Conservation (phyloP, 2,797 vertebrate genomes). For the Apogon talboti region DNA sequence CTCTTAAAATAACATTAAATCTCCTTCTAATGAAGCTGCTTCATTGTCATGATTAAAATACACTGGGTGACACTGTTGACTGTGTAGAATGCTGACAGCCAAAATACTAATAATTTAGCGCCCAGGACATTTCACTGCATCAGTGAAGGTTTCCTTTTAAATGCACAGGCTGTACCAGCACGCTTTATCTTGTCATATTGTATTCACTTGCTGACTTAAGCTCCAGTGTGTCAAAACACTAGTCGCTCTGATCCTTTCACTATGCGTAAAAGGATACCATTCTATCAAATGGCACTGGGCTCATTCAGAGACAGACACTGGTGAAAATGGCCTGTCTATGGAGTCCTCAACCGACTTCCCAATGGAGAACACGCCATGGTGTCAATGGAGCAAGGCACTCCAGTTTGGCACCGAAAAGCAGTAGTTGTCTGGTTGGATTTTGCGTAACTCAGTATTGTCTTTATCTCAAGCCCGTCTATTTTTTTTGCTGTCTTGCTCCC, state of each 20-base stretch:
- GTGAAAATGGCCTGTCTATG: constrained; percentile 32
- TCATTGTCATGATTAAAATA: neutral
- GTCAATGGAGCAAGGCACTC: constrained; percentile 13
- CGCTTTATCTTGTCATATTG: constrained; percentile 36
- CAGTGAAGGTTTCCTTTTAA: neutral
- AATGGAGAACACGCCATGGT: constrained; percentile 3
- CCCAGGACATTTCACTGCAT: neutral
- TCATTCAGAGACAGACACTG: constrained; percentile 39
- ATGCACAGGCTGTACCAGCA: neutral
- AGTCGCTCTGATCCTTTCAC: constrained; percentile 44
- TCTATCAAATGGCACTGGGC: constrained; percentile 22
- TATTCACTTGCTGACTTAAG: constrained; percentile 21
- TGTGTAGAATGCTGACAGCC: constrained; percentile 8
- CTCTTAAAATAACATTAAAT: neutral
- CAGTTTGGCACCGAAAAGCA: constrained; percentile 22
- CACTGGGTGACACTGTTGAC: neutral
- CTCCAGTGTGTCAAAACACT: constrained; percentile 19
- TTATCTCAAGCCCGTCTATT: constrained; percentile 17
- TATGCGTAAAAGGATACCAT: constrained; percentile 24
- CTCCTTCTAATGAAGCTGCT: neutral
- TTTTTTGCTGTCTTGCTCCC: constrained; percentile 32
- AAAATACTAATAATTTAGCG: constrained; percentile 26
- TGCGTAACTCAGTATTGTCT: constrained; percentile 47
- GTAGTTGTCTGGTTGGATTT: constrained; percentile 3
- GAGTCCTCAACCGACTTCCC: constrained; percentile 1